Evolutionary conservation across 2,113 vertebrate genomes (phyloP).

Genomic region (Peromyscus californicus): DNA sequence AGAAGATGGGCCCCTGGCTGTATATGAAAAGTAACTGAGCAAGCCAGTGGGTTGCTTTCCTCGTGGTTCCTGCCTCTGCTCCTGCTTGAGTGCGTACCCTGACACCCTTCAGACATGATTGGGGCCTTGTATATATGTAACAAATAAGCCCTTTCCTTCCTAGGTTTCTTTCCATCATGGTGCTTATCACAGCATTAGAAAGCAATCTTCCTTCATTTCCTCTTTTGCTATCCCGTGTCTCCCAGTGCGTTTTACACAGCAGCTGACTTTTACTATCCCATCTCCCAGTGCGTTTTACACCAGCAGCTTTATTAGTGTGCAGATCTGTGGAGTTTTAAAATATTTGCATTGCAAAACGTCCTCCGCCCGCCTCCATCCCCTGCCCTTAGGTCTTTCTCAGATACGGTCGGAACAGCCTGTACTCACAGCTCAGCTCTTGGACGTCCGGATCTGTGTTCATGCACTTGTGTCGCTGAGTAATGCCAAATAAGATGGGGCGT

Average conservation of each 20-base stretch:
- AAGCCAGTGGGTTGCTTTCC: not conserved
- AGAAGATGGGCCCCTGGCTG: not conserved
- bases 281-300: slow-evolving; percentile 20
- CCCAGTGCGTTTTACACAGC: slow-evolving; percentile 7
- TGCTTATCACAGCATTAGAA: not conserved
- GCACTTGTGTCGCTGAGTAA: slow-evolving; percentile 6
- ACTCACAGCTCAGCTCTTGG: slow-evolving; percentile 3
- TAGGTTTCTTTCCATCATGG: not conserved
- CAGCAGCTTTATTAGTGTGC: not conserved
- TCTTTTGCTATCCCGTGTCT: not conserved
- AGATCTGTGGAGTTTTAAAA: not conserved
- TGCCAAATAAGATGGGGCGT: slow-evolving; percentile 35
- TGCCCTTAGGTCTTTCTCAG: slow-evolving; percentile 53
- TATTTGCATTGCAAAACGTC: slow-evolving; percentile 19
- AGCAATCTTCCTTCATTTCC: not conserved
- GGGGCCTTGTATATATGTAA: not conserved
- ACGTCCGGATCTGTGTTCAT: not conserved
- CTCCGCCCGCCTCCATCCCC: not conserved
- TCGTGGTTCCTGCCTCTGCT: not conserved
- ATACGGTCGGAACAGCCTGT: not conserved
- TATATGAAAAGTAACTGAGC: not conserved
- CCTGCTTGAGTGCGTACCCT: not conserved
- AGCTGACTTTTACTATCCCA: not conserved
- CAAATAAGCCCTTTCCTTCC: not conserved
- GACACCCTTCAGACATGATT: not conserved